Evolutionary conservation across 2,113 vertebrate species (phyloP).

Genomic region (Butorides virescens): DNA sequence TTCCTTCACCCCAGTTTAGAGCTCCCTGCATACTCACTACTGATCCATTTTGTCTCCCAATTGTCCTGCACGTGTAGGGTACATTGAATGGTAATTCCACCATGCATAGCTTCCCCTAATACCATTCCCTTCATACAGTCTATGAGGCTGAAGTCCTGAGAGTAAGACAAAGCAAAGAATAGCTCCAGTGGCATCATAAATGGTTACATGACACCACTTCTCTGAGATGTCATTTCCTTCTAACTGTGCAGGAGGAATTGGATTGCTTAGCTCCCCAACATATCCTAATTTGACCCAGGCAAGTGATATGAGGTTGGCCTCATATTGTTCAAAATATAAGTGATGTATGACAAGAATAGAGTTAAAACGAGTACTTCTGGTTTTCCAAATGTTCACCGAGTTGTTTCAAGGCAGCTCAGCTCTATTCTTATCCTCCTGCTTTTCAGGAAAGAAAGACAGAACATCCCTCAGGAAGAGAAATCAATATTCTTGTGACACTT

Average conservation of each 20-base stretch:
- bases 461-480: constrained; percentile 25
- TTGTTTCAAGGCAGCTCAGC: not conserved
- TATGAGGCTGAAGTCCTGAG: not conserved
- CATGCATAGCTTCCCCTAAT: not conserved
- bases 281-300: not conserved
- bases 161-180: not conserved
- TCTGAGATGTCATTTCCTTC: not conserved
- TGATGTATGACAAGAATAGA: not conserved
- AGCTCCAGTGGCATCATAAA: not conserved
- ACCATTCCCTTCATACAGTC: not conserved
- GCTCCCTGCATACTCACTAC: fast-evolving
- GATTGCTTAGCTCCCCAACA: not conserved
- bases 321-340: not conserved
- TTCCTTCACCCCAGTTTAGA: not conserved
- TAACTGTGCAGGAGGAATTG: not conserved
- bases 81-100: not conserved
- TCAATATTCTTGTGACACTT: constrained; percentile 35
- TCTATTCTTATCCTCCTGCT: not conserved
- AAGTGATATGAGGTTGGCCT: not conserved
- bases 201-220: not conserved
- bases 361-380: not conserved
- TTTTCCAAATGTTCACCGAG: not conserved
- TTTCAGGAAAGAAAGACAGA: constrained; percentile 32
- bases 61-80: not conserved
- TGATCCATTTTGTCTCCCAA: not conserved